Base-by-base conservation (phyloP, 2,113 vertebrate species). In the Ranitomeya imitator region DNA sequence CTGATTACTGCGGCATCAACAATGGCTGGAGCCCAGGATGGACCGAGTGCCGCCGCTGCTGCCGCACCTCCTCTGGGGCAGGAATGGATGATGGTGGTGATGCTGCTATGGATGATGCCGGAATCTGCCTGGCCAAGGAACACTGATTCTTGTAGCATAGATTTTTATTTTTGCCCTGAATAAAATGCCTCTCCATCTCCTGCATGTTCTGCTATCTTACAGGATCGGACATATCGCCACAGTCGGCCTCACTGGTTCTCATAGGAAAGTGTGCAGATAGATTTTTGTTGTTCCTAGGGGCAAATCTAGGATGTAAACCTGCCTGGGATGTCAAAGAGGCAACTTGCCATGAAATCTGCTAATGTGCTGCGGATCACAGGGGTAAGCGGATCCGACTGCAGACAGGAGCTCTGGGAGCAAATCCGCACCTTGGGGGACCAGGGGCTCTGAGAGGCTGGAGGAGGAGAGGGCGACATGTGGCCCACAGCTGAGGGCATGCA, bases 191-290 rank as follows among this genome's bases (percentile, higher is more conserved):
- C 92, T 90, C 91, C 92, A 90, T 92, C 90, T 89, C 89, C 88
- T 89, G 26, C 89, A 90, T 88, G 73, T 89, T 90, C 90, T 88
- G 89, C 89, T 79, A 89, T 93, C 92, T 86, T 88, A 90, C 57
- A 74, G 91, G 91, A 93, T 88, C 90, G 90, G 88, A 3, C 71
- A 65, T 81, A 83, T 59, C 89, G 80, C 90, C 12, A 4, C 2
- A 4, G 89, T 91, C 92, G 82, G 90, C 45, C 60, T 26, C 81
- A 84, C 87, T 86, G 89, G 91, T n/a, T 93, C 90, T 92, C 90
- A 89, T 90, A 92, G 89, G 91, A 92, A 95, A 95, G 94, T 89
- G 93, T 92, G 94, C 94, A 94, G 94, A 92, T 93, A 92, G 88
- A 90, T 83, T 89, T 84, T 90, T 85, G 63, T 78, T 90, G 85